Evolutionary conservation across 2,113 vertebrate genomes (phyloP), one percentile per base, ranked within the genome.

Genomic region (Eurystomus gularis): DNA sequence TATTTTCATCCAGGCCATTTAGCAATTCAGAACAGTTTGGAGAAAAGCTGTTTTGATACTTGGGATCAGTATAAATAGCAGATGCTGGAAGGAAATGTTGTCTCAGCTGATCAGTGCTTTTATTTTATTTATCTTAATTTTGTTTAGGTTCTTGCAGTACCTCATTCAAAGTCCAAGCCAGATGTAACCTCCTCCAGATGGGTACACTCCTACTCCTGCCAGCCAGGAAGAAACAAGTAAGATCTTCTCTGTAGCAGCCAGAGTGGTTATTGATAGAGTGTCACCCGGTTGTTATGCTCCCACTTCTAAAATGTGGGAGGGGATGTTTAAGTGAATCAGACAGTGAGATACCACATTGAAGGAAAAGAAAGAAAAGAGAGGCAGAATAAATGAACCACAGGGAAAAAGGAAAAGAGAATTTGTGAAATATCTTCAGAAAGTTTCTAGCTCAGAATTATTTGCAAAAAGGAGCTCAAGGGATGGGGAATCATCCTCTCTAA

Each of bases 331-430:
- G 78, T 1, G 5, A 71, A 16, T 72, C 79, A 92, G 68, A 69
- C 58, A 78, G 65, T n/a, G 44, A 91, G 78, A 91, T 44, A 94
- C 26, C 6, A 68, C 70, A n/a, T 6, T 42, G 69, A 60, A 88
- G 88, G 48, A 87, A 91, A 94, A 89, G 49, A 85, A 92, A 72
- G 42, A 73, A 70, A 79, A 91, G 48, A 81, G 70, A 88, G 19
- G 16, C 44, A 68, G 48, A 88, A 85, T 78, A 85, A 95, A 86
- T 60, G 35, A 78, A 86, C 42, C 81, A 29, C 33, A 37, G 23
- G 39, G 11, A 62, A 37, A 86, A 91, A 55, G 9, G n/a, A 37
- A 78, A 77, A 71, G 5, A 62, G 12, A 71, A 60, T 17, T 75
- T 52, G 8, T 4, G 13, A 72, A 82, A 81, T 12, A 54, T 58